Evolutionary conservation across 1,140 invertebrate species (phyloP).

Genomic region (Cotesia glomerata): DNA sequence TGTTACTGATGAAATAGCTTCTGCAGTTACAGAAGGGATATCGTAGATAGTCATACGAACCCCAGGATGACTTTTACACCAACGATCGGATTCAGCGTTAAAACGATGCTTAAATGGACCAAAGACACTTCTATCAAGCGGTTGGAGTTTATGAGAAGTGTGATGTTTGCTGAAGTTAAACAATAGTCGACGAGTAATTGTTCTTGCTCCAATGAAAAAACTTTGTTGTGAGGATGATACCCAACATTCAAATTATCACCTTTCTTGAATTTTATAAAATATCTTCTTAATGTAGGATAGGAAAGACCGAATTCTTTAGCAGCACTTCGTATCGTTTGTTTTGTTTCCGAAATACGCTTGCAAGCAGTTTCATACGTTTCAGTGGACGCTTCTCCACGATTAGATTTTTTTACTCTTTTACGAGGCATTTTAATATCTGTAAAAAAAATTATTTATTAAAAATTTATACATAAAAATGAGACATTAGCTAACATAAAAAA

Average conservation of each 20-base stretch:
- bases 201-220: slow-evolving; percentile 9
- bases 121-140: background rate
- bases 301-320: background rate
- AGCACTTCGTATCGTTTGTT: background rate
- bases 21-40: background rate
- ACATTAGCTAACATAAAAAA: too few relatives aligned
- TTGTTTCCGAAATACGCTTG: background rate
- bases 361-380: background rate
- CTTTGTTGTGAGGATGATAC: slow-evolving; percentile 8
- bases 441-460: too few relatives aligned
- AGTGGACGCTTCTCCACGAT: background rate
- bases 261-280: background rate
- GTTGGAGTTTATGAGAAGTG: background rate
- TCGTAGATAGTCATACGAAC: background rate
- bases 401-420: background rate
- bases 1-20: background rate
- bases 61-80: background rate
- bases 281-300: background rate
- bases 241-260: background rate
- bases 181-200: slow-evolving; percentile 7
- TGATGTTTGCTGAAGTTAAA: slow-evolving; percentile 33
- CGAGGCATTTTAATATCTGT: background rate
- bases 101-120: background rate
- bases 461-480: too few relatives aligned
- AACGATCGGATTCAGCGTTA: background rate